Base-by-base conservation (phyloP, 2,888 invertebrate genomes). In the Eupithecia tripunctaria region DNA sequence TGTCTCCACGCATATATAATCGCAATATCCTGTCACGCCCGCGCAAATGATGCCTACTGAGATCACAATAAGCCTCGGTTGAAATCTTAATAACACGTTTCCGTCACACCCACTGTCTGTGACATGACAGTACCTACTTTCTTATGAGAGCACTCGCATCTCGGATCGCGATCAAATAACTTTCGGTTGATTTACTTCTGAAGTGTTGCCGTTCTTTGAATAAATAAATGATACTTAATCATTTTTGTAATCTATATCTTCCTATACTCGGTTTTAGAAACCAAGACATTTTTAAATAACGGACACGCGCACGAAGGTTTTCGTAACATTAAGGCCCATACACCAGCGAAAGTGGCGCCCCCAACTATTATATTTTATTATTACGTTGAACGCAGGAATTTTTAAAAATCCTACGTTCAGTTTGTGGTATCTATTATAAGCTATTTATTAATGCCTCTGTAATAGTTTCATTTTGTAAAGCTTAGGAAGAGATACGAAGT, bases 11-110 rank as follows among this genome's bases (percentile, higher is more conserved):
- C 68, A 76, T 71, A 67, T 41, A 64, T 70, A 77, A 77, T 72
- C 62, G 67, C 64, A 77, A 80, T 81, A 76, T 77, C 74, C 74
- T 74, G 66, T 59, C 74, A 68, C 70, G 69, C 76, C 73, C 74
- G 81, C 78, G 74, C 79, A 59, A 59, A 67, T 41, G 65, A 47
- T 70, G 62, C 43, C 67, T 79, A 76, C 74, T 70, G 71, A 73
- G 62, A 70, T 70, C 76, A 72, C 70, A 78, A 78, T 83, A 77
- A 74, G 80, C 78, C 78, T 78, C 79, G 82, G 82, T 83, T 87
- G 86, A 88, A 88, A 89, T 87, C 86, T 87, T 88, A 89, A 88
- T 88, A 88, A 86, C 87, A 83, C 80, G 85, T 84, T 86, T 80
- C 80, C 85, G 84, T 84, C 85, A 84, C 85, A 82, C 87, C 86